Evolutionary conservation across 2,797 vertebrate species (phyloP).

Genomic region (Acestrorhynchus altus): DNA sequence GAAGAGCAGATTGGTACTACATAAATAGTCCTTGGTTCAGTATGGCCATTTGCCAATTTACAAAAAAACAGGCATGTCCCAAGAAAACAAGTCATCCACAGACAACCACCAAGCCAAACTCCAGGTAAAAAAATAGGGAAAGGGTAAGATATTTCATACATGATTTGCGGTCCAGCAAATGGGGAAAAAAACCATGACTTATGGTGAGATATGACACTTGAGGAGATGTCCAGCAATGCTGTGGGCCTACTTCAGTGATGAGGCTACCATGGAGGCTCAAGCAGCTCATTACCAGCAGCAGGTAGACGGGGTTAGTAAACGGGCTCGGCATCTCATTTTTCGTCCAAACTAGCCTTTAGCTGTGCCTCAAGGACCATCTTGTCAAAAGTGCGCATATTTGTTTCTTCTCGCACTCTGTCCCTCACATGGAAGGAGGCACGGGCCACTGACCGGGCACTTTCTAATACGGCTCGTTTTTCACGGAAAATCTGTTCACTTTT

Average conservation of each 20-base stretch:
- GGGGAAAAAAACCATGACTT: slow-evolving; percentile 43
- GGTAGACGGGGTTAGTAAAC: slow-evolving; percentile 47
- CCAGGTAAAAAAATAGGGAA: slow-evolving; percentile 58
- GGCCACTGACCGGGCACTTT: slow-evolving; percentile 93
- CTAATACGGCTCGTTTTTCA: slow-evolving; percentile 90
- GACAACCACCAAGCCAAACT: slow-evolving; percentile 33
- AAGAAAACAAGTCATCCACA: slow-evolving; percentile 39
- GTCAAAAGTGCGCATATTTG: slow-evolving; percentile 93
- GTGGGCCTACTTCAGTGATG: slow-evolving; percentile 58
- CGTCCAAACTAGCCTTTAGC: slow-evolving; percentile 88
- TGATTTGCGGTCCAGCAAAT: slow-evolving; percentile 44
- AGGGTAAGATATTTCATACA: slow-evolving; percentile 39
- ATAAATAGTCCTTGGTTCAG: slow-evolving; percentile 66
- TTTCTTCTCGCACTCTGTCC: slow-evolving; percentile 94
- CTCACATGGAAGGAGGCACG: slow-evolving; percentile 94
- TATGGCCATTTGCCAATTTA: slow-evolving; percentile 45
- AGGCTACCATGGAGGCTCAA: slow-evolving; percentile 60
- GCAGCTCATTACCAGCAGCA: slow-evolving; percentile 54
- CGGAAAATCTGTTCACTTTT: slow-evolving; percentile 95
- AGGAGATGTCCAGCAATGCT: slow-evolving; percentile 48
- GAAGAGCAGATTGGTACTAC: slow-evolving; percentile 73
- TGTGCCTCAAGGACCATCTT: slow-evolving; percentile 97
- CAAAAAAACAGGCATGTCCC: slow-evolving; percentile 43
- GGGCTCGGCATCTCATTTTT: slow-evolving; percentile 77
- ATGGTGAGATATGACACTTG: slow-evolving; percentile 46